Evolutionary conservation across 2,113 vertebrate species (phyloP).

Genomic region (Sorex araneus): DNA sequence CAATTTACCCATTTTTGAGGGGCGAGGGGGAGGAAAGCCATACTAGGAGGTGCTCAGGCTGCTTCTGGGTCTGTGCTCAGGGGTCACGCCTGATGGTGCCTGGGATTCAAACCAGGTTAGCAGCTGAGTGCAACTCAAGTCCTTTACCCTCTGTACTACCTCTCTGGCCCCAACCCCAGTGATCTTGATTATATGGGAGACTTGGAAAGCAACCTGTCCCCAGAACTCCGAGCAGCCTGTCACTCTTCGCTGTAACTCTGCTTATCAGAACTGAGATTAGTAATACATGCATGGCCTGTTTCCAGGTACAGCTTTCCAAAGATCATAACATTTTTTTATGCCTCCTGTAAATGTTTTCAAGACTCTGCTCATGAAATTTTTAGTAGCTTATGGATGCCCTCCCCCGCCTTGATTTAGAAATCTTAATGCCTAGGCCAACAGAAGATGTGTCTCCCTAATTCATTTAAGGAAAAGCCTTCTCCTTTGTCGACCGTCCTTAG

Average conservation of each 20-base stretch:
- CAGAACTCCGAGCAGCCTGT: background rate
- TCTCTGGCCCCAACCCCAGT: background rate
- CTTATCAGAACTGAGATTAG: constrained; percentile 10
- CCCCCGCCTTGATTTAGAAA: constrained; percentile 12
- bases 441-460: background rate
- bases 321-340: background rate
- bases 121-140: no score
- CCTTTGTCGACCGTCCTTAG: constrained; percentile 17
- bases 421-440: background rate
- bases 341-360: constrained; percentile 31
- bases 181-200: background rate
- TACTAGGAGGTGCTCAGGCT: no score
- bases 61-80: no score
- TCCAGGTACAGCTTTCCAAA: constrained; percentile 18
- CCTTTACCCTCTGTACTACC: no score
- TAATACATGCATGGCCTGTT: background rate
- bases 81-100: no score
- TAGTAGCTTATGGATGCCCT: background rate
- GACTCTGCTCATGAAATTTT: constrained; percentile 29
- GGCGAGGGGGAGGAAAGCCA: no score
- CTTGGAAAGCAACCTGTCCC: background rate
- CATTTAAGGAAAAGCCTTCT: background rate
- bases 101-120: no score
- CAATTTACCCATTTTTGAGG: no score
- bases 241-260: background rate